Base-by-base conservation (phyloP, 2,113 vertebrate species). In the Trichechus manatus region DNA sequence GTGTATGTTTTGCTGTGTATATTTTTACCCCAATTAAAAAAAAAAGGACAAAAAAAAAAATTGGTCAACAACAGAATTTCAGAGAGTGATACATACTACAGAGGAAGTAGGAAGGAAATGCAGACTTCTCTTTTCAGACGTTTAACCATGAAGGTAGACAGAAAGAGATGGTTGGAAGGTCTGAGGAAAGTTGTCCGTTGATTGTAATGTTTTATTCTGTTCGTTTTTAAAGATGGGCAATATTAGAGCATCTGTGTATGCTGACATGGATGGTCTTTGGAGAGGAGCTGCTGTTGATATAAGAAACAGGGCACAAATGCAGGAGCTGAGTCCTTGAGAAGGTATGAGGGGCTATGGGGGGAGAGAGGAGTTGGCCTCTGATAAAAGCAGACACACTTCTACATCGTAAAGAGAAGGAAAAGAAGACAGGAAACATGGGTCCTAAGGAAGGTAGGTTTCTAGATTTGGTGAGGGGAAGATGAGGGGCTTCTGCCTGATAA, bases 151-250 rank as follows among this genome's bases (percentile, higher is more conserved):
- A 72, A 94, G 61, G 59, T 82, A 85, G 92, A 95, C n/a, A 78
- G 70, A 86, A 91, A 20, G 9, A 39, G 44, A 88, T 70, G n/a
- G 75, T 68, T 77, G 20, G 10, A 39, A 93, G 11, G 61, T 56
- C 42, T n/a, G 44, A 14, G 33, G 33, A 50, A 89, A 83, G 84
- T 39, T 90, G 36, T n/a, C 85, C 47, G 7, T 77, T 81, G n/a
- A 2, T 72, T 81, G 2, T 80, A 75, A 47, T 88, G 79, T 75
- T 84, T 89, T 80, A n/a, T 72, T 88, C 17, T 94, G 47, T 31
- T 75, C 93, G 53, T n/a, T 75, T 95, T 92, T 64, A 96, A 90
- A 95, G 70, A 89, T 85, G 59, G 36, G 42, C 47, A 83, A 61
- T 47, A 78, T 64, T 70, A 92, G 70, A 72, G 11, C 25, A 17